phyloP scores from a whole-genome alignment of 92 coral and sea anemone species.

The Muricea muricata region DNA sequence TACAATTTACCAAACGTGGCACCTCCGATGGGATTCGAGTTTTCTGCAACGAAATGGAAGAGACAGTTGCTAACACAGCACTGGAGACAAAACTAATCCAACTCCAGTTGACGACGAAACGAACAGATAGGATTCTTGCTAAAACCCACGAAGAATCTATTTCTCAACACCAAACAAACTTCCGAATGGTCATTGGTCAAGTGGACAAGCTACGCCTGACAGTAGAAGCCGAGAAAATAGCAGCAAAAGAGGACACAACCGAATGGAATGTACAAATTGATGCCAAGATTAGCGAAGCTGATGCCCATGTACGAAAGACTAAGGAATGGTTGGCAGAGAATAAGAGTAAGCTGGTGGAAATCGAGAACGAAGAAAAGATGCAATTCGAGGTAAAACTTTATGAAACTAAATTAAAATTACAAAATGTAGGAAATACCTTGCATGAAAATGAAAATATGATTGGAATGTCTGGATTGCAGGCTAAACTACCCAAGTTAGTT shows the following conservation, averaged over 20 bases:
- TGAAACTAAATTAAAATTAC: slow-evolving; percentile 30
- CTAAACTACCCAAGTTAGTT: neutral
- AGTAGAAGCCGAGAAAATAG: neutral
- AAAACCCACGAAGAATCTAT: slow-evolving; percentile 40
- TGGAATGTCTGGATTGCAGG: neutral
- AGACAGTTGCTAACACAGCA: neutral
- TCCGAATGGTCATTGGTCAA: slow-evolving; percentile 10
- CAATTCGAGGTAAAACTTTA: slow-evolving; percentile 11
- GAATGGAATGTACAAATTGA: neutral
- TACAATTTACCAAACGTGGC: slow-evolving; percentile 58
- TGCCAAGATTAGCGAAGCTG: neutral
- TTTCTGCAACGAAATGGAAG: neutral
- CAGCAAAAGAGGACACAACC: neutral
- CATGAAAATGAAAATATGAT: neutral
- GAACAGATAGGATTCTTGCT: slow-evolving; percentile 48
- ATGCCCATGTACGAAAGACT: neutral
- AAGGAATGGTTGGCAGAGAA: neutral
- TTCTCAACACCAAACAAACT: slow-evolving; percentile 10
- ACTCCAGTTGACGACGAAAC: slow-evolving; percentile 46
- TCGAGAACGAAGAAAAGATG: neutral
- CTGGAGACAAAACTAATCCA: slow-evolving; percentile 47
- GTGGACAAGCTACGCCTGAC: slow-evolving; percentile 37
- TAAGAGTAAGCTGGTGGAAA: neutral
- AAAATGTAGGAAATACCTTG: neutral
- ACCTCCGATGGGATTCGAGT: slow-evolving; percentile 67